Evolutionary conservation across 2,888 invertebrate species (phyloP).

Genomic region (Coremacera marginata): DNA sequence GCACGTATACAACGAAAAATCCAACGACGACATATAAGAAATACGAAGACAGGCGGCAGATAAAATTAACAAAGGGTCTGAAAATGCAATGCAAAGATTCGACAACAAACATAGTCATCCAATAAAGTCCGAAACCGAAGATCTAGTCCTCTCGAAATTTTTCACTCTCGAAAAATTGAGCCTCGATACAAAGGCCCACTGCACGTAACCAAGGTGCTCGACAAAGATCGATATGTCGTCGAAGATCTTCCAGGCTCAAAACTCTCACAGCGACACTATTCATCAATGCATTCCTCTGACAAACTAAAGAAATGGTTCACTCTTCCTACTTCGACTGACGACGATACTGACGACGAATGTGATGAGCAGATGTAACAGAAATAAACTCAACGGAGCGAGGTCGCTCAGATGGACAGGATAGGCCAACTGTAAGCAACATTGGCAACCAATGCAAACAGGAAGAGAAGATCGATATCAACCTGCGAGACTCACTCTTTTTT

Average conservation of each 20-base stretch:
- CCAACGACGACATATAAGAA: background rate
- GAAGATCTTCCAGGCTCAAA: too few relatives aligned
- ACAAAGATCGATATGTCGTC: too few relatives aligned
- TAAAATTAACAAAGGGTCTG: constrained; percentile 13
- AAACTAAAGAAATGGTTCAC: constrained; percentile 47
- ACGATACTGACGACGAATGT: background rate
- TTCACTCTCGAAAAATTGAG: too few relatives aligned
- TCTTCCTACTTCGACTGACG: background rate
- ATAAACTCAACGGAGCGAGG: background rate
- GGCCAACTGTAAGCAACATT: background rate
- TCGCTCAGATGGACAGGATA: background rate
- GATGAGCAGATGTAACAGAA: background rate
- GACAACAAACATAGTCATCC: constrained; percentile 34
- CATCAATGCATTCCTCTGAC: constrained; percentile 45
- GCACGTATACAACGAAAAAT: too few relatives aligned
- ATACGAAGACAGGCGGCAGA: constrained; percentile 8
- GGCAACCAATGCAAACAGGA: background rate
- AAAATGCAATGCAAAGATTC: constrained; percentile 31
- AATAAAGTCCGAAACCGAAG: constrained; percentile 29
- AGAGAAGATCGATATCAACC: background rate
- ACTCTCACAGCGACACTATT: constrained; percentile 46
- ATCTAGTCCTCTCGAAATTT: too few relatives aligned
- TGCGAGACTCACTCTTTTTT: too few relatives aligned
- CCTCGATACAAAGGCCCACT: too few relatives aligned
- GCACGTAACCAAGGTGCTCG: too few relatives aligned